A percentile compares a stretch with the other conserved stretches of the same genome.
Evolutionary conservation across 2,113 vertebrate genomes (phyloP).

Genomic region (rabbit (Oryctolagus cuniculus)): mOryCun1.1 NC_091439.1:10301001-10301500

Average conservation of each 20-base stretch:
- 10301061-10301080: conserved; percentile 49
- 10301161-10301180: conserved; percentile 76
- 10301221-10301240: conserved; percentile 70
- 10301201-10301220: conserved; percentile 70
- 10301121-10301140: conserved; percentile 77
- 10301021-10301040: conserved; percentile 69
- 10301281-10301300: conserved; percentile 61
- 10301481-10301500: conserved; percentile 49
- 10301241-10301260: conserved; percentile 75
- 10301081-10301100: conserved; percentile 70
- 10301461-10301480: conserved; percentile 55
- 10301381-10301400: not conserved
- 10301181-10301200: conserved; percentile 77
- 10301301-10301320: conserved; percentile 24
- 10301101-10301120: conserved; percentile 78
- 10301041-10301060: conserved; percentile 62
- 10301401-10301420: conserved; percentile 42
- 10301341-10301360: conserved; percentile 1
- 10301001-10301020: conserved; percentile 50
- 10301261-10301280: conserved; percentile 15
- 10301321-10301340: conserved; percentile 51
- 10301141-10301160: conserved; percentile 77
- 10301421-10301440: conserved; percentile 45
- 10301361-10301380: not conserved
- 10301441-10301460: conserved; percentile 45